These are phyloP conservation scores for Drosophila picticornis DNA, from an alignment of 2,888 invertebrate species.

Conservation along the genomic window DNA sequence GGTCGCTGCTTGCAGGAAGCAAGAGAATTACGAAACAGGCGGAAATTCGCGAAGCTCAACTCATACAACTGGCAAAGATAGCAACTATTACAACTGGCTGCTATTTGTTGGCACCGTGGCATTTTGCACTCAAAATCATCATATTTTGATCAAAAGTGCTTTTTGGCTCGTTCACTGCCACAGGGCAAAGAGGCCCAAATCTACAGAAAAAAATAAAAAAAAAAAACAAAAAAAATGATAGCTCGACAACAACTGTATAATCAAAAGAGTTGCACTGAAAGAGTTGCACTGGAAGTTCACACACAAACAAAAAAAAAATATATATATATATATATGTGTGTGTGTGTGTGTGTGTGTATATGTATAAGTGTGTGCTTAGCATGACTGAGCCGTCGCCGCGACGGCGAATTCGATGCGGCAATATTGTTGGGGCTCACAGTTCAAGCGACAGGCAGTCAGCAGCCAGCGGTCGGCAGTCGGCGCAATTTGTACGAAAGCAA, in stretches of 20 bases:
- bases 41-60: constrained; percentile 30
- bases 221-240: neutral
- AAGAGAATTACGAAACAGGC: constrained; percentile 53
- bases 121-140: constrained; percentile 48
- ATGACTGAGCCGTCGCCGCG: constrained; percentile 8
- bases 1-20: constrained; percentile 50
- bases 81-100: constrained; percentile 17
- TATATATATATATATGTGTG: neutral
- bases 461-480: neutral
- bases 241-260: constrained; percentile 53
- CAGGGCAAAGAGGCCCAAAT: constrained; percentile 36
- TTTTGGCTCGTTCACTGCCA: constrained; percentile 37
- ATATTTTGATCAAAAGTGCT: constrained; percentile 47
- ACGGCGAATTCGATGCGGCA: constrained; percentile 58
- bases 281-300: neutral
- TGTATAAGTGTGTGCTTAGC: neutral
- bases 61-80: constrained; percentile 23
- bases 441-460: constrained; percentile 23
- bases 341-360: neutral
- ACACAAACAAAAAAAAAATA: neutral
- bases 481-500: constrained; percentile 35
- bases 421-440: constrained; percentile 43
- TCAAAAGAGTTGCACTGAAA: constrained; percentile 23
- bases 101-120: constrained; percentile 43
- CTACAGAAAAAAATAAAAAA: neutral